phyloP scores from a whole-genome alignment of 1,140 invertebrate species.

The Archivesica marissinica region DNA sequence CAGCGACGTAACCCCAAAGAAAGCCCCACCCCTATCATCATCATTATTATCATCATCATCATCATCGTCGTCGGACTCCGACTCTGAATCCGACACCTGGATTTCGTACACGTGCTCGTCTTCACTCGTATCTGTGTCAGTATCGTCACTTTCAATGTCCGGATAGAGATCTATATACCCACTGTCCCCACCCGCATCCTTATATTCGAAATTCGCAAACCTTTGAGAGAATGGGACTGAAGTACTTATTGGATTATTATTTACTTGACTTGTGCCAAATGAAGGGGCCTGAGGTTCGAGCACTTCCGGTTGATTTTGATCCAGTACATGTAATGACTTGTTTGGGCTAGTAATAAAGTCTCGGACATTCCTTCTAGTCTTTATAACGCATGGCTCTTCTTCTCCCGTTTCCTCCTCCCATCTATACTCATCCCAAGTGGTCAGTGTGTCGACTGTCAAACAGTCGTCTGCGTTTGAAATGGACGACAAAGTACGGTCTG shows the following conservation, averaged over 20 bases:
- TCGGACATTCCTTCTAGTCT: slow-evolving; percentile 62
- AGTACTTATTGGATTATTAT: slow-evolving; percentile 21
- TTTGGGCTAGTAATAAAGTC: slow-evolving; percentile 64
- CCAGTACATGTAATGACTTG: slow-evolving; percentile 11
- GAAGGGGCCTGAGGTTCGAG: neutral
- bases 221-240: slow-evolving; percentile 55
- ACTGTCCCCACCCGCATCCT: slow-evolving; percentile 62
- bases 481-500: slow-evolving; percentile 30
- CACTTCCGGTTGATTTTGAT: neutral
- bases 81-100: slow-evolving; percentile 65
- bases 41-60: too few relatives aligned
- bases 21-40: slow-evolving; percentile 66
- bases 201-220: slow-evolving; percentile 61
- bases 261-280: neutral
- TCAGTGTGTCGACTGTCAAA: slow-evolving; percentile 53
- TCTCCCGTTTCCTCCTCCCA: slow-evolving; percentile 73
- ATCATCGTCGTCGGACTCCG: slow-evolving; percentile 65
- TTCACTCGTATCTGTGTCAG: slow-evolving; percentile 37
- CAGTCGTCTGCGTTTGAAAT: slow-evolving; percentile 40
- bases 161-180: slow-evolving; percentile 58
- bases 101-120: slow-evolving; percentile 50
- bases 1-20: slow-evolving; percentile 63
- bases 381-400: slow-evolving; percentile 61
- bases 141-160: slow-evolving; percentile 60
- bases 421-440: slow-evolving; percentile 68